Evolutionary conservation across 2,797 vertebrate genomes (phyloP), one percentile per base, ranked within the genome.

Genomic region (Intellagama lesueurii): DNA sequence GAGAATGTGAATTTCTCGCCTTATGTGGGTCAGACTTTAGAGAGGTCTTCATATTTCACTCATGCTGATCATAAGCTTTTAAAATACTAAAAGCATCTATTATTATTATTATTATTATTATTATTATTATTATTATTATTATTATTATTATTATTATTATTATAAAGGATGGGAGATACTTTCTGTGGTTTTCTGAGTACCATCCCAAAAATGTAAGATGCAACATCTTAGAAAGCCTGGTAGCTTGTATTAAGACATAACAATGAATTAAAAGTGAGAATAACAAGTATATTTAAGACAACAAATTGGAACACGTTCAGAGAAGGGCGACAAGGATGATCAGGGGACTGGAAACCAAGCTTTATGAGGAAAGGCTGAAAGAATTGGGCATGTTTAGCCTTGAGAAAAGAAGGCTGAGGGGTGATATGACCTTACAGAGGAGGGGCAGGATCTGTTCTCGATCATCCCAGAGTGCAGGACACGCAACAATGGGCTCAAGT

Each of bases 201-300:
- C 64, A 79, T 80, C 76, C 52, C 66, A 80, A 87, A 72, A 8
- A 87, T 35, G 24, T 12, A 81, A 72, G 17, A 87, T 28, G 19
- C 12, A 81, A 24, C 49, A 81, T 70, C 24, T 72, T 72, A 22
- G 68, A 30, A 56, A 72, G 44, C 40, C 86, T 92, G 80, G 88
- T 79, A 78, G 93, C 64, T 60, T 0, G 0, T 84, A 91, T 83
- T 88, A 89, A 91, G 47, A 86, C 90, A 75, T 90, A 88, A 81
- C 92, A 93, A 93, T 91, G 91, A 95, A 92, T 90, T 73, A 92
- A 14, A 93, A 93, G 88, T 92, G 93, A 88, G 64, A 91, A 92
- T 92, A 95, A 93, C 94, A 95, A 95, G 90, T 91, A 91, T 95
- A 93, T 95, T 96, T 94, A 95, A 87, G 91, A n/a, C n/a, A n/a